Evolutionary conservation across 2,113 vertebrate species (phyloP).

Genomic region (Lampris incognitus): DNA sequence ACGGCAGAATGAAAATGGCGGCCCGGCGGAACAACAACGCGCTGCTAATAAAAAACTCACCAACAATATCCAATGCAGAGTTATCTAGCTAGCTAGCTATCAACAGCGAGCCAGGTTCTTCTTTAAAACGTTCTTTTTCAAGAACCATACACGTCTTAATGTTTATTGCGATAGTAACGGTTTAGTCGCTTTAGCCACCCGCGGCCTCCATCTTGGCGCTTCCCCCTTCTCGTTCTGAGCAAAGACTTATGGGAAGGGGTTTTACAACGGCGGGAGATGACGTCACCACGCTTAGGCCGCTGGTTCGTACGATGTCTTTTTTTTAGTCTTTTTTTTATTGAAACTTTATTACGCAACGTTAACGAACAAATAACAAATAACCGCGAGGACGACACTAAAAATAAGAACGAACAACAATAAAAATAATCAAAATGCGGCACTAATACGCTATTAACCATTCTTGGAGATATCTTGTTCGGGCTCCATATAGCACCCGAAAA

Average conservation of each 20-base stretch:
- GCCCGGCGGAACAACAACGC: constrained; percentile 45
- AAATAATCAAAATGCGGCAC: too few species aligned
- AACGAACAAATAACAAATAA: too few species aligned
- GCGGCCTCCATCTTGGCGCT: constrained; percentile 60
- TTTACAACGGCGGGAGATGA: constrained; percentile 36
- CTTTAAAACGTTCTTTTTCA: constrained; percentile 4
- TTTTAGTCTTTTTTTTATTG: neutral
- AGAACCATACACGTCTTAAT: constrained; percentile 24
- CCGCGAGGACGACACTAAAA: too few species aligned
- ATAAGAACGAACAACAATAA: too few species aligned
- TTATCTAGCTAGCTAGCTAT: constrained; percentile 32
- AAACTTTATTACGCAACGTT: too few species aligned
- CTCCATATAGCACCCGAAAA: too few species aligned
- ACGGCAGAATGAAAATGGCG: constrained; percentile 63
- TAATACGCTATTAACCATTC: too few species aligned
- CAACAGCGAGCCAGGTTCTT: constrained; percentile 27
- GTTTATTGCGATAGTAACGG: constrained; percentile 23
- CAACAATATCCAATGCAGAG: constrained; percentile 55
- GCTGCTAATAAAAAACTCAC: constrained; percentile 66
- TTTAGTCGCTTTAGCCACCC: constrained; percentile 54
- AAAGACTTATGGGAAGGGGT: constrained; percentile 60
- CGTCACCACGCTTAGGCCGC: neutral
- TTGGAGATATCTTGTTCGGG: too few species aligned
- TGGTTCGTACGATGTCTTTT: constrained; percentile 1
- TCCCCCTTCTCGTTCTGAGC: constrained; percentile 32